Percentiles rank a stretch among this genome's conserved stretches.
These are phyloP conservation scores for Drosophila bunnanda DNA, from an alignment of 2,888 invertebrate species.

Conservation along the genomic window DNA sequence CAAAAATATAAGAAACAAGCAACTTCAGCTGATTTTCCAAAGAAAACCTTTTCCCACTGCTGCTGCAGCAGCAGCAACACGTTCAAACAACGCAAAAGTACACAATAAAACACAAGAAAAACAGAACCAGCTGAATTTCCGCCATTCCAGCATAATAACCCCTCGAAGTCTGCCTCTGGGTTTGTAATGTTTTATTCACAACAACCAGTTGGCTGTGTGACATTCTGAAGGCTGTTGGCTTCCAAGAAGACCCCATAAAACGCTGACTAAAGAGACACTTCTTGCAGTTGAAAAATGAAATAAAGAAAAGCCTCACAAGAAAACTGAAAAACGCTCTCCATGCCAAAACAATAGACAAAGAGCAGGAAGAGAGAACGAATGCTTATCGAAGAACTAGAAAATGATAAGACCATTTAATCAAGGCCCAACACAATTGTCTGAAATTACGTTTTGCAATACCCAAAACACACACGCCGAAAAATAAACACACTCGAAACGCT, in stretches of 20 bases:
- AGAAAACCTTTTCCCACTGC: slow-evolving; percentile 25
- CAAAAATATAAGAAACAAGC: slow-evolving; percentile 32
- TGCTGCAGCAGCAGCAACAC: slow-evolving; percentile 1
- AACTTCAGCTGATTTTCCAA: slow-evolving; percentile 17
- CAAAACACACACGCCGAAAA: slow-evolving; percentile 6
- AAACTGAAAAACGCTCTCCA: slow-evolving; percentile 13
- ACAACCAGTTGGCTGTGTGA: slow-evolving; percentile 57
- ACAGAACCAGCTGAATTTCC: slow-evolving; percentile 49
- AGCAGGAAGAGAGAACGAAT: background rate
- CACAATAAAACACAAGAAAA: slow-evolving; percentile 1
- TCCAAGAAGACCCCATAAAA: slow-evolving; percentile 64
- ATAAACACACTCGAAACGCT: slow-evolving; percentile 20
- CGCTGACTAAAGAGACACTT: slow-evolving; percentile 61
- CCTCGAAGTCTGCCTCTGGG: background rate
- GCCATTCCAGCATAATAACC: slow-evolving; percentile 45
- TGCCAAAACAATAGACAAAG: slow-evolving; percentile 19
- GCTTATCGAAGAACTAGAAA: slow-evolving; percentile 48
- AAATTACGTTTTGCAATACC: slow-evolving; percentile 45
- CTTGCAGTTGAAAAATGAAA: slow-evolving; percentile 11
- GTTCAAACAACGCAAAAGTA: slow-evolving; percentile 7
- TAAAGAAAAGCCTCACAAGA: slow-evolving; percentile 5
- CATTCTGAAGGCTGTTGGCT: slow-evolving; percentile 75
- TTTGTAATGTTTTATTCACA: slow-evolving; percentile 16
- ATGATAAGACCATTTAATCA: slow-evolving; percentile 71
- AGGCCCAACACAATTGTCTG: slow-evolving; percentile 60